A percentile compares a stretch with the other conserved stretches of the same genome.
These are phyloP conservation scores for Apotomis turbidana DNA, from an alignment of 2,888 invertebrate genomes.

Conservation along the genomic window DNA sequence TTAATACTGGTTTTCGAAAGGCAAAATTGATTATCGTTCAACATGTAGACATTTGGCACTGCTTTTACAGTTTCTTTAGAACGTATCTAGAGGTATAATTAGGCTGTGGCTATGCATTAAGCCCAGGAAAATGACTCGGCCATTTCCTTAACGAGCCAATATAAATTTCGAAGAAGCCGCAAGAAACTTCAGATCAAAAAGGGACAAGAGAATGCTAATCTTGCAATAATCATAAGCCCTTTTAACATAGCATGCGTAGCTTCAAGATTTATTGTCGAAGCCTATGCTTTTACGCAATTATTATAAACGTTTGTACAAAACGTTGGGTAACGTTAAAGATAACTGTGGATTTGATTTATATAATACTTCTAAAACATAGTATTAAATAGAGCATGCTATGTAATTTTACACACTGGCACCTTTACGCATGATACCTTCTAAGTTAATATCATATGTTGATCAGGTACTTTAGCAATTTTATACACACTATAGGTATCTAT, in stretches of 20 bases:
- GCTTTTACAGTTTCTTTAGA: conserved; percentile 6
- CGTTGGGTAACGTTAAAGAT: conserved; percentile 20
- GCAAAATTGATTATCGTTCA: too few species aligned
- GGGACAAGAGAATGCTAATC: background rate
- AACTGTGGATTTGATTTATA: conserved; percentile 9
- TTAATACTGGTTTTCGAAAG: too few species aligned
- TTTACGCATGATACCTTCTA: conserved; percentile 10
- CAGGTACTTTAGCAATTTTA: background rate
- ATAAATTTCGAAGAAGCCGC: conserved; percentile 23
- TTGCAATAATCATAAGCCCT: background rate
- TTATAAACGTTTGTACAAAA: conserved; percentile 17
- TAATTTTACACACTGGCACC: conserved; percentile 11
- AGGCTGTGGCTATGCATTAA: conserved; percentile 17
- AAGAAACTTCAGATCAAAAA: background rate
- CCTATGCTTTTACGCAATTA: conserved; percentile 32
- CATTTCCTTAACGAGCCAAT: conserved; percentile 27
- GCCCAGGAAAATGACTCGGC: conserved; percentile 22
- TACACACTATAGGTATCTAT: background rate
- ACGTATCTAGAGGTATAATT: conserved; percentile 18
- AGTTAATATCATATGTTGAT: background rate
- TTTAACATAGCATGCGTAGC: background rate
- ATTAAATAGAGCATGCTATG: conserved; percentile 12
- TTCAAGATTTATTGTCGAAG: conserved; percentile 18
- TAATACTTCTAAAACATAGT: conserved; percentile 15
- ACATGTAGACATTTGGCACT: background rate